These are phyloP conservation scores for Eptesicus fuscus DNA, from an alignment of 2,113 vertebrate genomes.

Conservation along the genomic window DNA sequence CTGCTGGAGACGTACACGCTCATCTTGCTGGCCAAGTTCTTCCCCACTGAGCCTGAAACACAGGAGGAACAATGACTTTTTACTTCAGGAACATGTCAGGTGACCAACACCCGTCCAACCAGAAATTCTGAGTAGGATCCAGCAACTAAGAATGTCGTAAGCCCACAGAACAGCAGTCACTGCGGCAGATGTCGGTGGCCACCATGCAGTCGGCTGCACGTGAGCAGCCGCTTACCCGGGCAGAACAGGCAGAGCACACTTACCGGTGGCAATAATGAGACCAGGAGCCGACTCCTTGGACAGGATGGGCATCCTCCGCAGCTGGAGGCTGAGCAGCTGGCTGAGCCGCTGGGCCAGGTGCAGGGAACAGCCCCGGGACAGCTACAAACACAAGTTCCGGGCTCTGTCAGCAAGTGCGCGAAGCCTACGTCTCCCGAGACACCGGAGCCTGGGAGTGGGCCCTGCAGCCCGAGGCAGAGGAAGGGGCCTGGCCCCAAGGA, in stretches of 20 bases:
- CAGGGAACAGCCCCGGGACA: slow-evolving; percentile 93
- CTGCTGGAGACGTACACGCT: slow-evolving; percentile 97
- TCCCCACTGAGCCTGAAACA: slow-evolving; percentile 90
- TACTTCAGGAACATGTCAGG: neutral
- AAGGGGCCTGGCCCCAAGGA: neutral
- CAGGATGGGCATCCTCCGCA: slow-evolving; percentile 94
- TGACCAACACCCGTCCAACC: neutral
- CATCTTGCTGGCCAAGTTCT: slow-evolving; percentile 93
- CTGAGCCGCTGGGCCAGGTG: slow-evolving; percentile 97
- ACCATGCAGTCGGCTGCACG: rapidly evolving
- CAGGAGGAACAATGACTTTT: neutral
- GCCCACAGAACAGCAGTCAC: rapidly evolving
- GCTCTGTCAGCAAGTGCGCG: rapidly evolving
- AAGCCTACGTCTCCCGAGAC: neutral
- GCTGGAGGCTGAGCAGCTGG: slow-evolving; percentile 95
- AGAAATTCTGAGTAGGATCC: neutral
- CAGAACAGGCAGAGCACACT: neutral
- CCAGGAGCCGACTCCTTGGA: slow-evolving; percentile 97
- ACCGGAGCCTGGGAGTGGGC: neutral
- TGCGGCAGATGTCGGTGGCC: rapidly evolving
- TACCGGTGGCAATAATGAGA: slow-evolving; percentile 96
- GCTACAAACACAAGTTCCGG: slow-evolving; percentile 76
- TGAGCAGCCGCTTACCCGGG: rapidly evolving
- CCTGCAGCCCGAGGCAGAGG: neutral
- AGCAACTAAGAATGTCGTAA: neutral